Evolutionary conservation across 2,888 invertebrate genomes (phyloP), one percentile per base, ranked within the genome.

Genomic region (Pimpla rufipes): DNA sequence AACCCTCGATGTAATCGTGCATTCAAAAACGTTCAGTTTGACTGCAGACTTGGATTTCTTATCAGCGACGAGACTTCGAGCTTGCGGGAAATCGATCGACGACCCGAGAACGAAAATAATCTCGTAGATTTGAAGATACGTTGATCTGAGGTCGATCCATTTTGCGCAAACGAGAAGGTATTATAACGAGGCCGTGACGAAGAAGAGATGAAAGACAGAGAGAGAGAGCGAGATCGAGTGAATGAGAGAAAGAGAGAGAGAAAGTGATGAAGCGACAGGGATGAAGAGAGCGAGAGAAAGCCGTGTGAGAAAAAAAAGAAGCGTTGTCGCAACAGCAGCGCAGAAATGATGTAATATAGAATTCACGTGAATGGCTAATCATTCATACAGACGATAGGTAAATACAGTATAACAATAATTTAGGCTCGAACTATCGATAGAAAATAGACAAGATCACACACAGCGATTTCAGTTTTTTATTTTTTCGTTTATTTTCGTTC

Each of bases 371-470:
- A 89, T 90, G 88, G 86, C 74, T 89, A 88, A 87, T 86, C 86
- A 90, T 90, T 89, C 88, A 87, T 87, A 87, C 88, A 45, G 87
- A 89, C 88, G 88, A 89, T 91, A 91, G 91, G 87, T 88, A 88
- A 90, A 90, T 90, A 91, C 90, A 89, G 87, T 91, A 91, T 91
- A 91, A 91, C 88, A 89, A 89, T 91, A 90, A 90, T 90, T 91
- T 90, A 91, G 90, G 88, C 90, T 91, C 91, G 87, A 91, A 89
- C 85, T 90, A 91, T 90, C 90, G 89, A 91, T 91, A 91, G 91
- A 90, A 91, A 91, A 91, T 91, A 91, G 91, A 91, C 90, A 90
- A 90, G 88, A 89, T 91, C 91, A 91, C 90, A 90, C 91, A 91
- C 90, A 89, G 87, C 89, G 88, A 89, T 86, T n/a, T 89, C 83